Evolutionary conservation across 2,888 invertebrate genomes (phyloP).

Genomic region (Synanthedon tipuliformis): DNA sequence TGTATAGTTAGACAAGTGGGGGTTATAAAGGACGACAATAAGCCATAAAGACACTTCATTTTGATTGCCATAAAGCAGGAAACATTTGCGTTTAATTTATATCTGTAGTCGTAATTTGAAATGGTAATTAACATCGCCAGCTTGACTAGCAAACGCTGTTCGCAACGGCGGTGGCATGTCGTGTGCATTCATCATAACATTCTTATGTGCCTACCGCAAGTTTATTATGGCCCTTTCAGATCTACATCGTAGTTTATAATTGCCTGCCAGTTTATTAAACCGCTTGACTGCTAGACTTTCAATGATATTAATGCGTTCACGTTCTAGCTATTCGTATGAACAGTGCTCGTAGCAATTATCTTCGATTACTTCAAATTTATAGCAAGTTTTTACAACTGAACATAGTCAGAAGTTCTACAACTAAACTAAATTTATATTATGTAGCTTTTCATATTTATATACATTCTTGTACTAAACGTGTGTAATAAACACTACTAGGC

Average conservation of each 20-base stretch:
- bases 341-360: no score
- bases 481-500: no score
- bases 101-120: constrained; percentile 43
- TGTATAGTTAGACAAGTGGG: no score
- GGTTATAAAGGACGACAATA: neutral
- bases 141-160: constrained; percentile 37
- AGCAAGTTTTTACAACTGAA: no score
- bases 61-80: neutral
- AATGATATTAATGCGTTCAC: neutral
- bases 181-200: constrained; percentile 29
- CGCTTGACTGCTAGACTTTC: neutral
- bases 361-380: no score
- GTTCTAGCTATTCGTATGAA: no score
- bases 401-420: no score
- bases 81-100: constrained; percentile 23
- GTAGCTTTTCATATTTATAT: no score
- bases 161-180: constrained; percentile 10
- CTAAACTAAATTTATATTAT: no score
- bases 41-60: neutral
- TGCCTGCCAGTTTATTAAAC: neutral
- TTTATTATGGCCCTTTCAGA: constrained; percentile 13
- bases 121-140: constrained; percentile 47
- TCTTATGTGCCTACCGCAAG: constrained; percentile 16
- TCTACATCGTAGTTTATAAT: neutral
- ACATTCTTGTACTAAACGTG: no score